phyloP scores from a whole-genome alignment of 2,888 invertebrate genomes.

The Myathropa florea region DNA sequence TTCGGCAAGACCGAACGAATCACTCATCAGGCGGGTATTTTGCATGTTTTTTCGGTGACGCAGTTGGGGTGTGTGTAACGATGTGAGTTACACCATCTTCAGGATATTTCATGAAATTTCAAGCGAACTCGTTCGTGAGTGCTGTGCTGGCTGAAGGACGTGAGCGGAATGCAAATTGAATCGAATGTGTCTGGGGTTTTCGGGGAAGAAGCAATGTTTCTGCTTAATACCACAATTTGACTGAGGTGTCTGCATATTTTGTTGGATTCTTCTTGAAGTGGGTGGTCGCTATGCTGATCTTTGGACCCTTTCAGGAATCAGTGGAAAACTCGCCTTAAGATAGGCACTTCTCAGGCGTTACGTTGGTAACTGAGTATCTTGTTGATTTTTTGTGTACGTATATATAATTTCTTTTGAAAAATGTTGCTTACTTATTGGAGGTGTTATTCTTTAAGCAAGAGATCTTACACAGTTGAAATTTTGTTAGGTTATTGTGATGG shows the following conservation, averaged over 20 bases:
- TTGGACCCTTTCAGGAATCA: too few species aligned
- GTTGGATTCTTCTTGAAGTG: too few species aligned
- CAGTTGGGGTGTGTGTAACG: not conserved
- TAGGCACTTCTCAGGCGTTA: too few species aligned
- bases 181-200: not conserved
- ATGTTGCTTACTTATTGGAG: too few species aligned
- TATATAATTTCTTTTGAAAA: too few species aligned
- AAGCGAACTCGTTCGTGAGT: not conserved
- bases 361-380: too few species aligned
- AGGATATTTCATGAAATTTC: conserved; percentile 16
- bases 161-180: not conserved
- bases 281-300: too few species aligned
- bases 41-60: conserved; percentile 23
- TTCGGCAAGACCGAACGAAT: not conserved
- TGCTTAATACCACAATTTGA: not conserved
- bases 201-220: not conserved
- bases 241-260: not conserved
- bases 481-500: too few species aligned
- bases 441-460: too few species aligned
- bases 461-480: too few species aligned
- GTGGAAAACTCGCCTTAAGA: too few species aligned
- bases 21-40: conserved; percentile 22
- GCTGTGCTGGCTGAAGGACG: not conserved
- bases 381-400: too few species aligned
- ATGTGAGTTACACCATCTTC: not conserved